Base-by-base conservation (phyloP, 2,113 vertebrate genomes). In the Saccopteryx bilineata region DNA sequence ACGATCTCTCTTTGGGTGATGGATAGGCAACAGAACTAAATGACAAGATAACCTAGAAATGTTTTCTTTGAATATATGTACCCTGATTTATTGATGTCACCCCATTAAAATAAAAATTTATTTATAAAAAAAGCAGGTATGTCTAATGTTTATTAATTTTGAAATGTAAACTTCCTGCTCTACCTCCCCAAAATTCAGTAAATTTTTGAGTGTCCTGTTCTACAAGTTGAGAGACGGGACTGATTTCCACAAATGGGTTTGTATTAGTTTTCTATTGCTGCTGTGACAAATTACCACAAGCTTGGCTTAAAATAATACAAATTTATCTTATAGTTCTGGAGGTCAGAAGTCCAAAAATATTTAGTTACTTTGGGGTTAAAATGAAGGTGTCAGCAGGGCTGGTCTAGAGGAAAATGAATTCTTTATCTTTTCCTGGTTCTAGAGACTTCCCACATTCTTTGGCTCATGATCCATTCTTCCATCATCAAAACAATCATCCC, bases 51-150 rank as follows among this genome's bases (percentile, higher is more conserved):
- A 39, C 39, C 39, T 39, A 3, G 39, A 39, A 39, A 39, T 39
- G 39, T 39, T 39, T 39, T 39, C 39, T 39, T 39, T 39, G 39
- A 39, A 39, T 39, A 39, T 39, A 39, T 39, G 39, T 39, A 39
- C 39, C 39, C 39, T 39, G 39, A 39, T 39, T 39, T 39, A 39
- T 39, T 39, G 39, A 39, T 39, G 39, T 39, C 39, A 39, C 39
- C 39, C 39, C 39, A 39, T 39, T 39, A 39, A 39, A 39, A 39
- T 39, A 39, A 39, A 39, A 39, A 39, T 39, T 39, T 39, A 39
- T 39, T 39, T 39, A 39, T 39, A 39, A 39, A 39, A 33, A 92
- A 90, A 95, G 52, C 23, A 95, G 50, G 80, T 7, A 92, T 69
- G 10, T 71, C 54, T 78, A 71, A 24, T 72, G 68, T 76, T 95